phyloP scores from a whole-genome alignment of 2,797 vertebrate species.

The Graptemys geographica region DNA sequence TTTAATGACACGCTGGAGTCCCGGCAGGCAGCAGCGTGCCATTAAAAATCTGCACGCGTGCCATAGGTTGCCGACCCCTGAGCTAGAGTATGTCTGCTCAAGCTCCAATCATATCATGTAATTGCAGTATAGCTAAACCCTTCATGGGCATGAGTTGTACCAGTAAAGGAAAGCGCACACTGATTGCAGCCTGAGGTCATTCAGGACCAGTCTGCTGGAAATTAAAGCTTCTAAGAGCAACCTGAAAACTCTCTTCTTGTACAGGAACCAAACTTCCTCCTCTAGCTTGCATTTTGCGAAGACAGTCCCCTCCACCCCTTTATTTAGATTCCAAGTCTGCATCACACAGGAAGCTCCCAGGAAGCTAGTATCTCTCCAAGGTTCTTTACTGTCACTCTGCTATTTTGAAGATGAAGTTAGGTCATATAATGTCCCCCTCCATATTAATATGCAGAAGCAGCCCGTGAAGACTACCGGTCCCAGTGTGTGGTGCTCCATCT shows the following conservation, averaged over 20 bases:
- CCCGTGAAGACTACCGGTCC: too few relatives aligned
- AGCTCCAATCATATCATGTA: neutral
- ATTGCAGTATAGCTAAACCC: neutral
- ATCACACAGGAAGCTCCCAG: fast-evolving
- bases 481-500: neutral
- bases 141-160: neutral
- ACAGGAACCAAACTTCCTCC: neutral
- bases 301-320: neutral
- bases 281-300: neutral
- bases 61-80: too few relatives aligned
- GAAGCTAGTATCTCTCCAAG: neutral
- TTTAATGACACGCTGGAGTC: too few relatives aligned
- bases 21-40: too few relatives aligned
- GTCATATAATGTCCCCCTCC: fast-evolving
- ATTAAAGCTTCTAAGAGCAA: neutral
- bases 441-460: neutral
- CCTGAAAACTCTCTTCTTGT: neutral
- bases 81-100: neutral
- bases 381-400: fast-evolving
- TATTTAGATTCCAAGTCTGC: neutral
- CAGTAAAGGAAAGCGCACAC: neutral
- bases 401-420: neutral
- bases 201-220: neutral
- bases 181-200: neutral
- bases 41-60: too few relatives aligned